Percentiles rank a stretch among this genome's conserved stretches.
Conservation (phyloP, 2,888 invertebrate species). For the Phortica okadai region DNA sequence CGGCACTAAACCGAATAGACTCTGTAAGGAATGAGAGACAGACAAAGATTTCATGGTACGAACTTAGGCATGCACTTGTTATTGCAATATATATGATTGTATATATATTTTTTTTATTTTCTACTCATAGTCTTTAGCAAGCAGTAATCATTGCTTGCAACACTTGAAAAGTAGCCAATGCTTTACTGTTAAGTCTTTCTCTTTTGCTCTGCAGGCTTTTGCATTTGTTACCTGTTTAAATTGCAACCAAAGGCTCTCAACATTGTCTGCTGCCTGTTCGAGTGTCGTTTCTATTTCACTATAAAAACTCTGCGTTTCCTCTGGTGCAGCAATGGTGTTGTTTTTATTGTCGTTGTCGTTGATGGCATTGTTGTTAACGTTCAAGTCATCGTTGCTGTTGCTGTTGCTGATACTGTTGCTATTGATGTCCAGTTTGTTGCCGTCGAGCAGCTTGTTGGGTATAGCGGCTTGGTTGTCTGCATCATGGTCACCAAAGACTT, state of each 20-base stretch:
- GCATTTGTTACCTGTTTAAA: slow-evolving; percentile 53
- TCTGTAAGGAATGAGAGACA: slow-evolving; percentile 5
- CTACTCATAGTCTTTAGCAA: neutral
- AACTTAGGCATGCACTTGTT: neutral
- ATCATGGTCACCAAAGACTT: slow-evolving; percentile 16
- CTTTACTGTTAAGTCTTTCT: neutral
- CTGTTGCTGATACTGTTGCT: neutral
- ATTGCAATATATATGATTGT: neutral
- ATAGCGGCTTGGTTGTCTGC: neutral
- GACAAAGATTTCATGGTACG: neutral
- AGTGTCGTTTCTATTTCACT: slow-evolving; percentile 55
- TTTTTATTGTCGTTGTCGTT: neutral
- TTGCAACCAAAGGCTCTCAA: slow-evolving; percentile 54
- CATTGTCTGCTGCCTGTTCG: slow-evolving; percentile 49
- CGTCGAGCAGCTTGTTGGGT: neutral
- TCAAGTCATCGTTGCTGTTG: neutral
- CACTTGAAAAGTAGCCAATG: neutral
- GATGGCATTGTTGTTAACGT: neutral
- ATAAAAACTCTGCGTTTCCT: slow-evolving; percentile 8
- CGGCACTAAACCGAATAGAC: slow-evolving; percentile 4
- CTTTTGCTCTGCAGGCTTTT: neutral
- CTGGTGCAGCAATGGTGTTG: neutral
- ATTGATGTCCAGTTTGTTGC: neutral
- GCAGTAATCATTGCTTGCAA: neutral
- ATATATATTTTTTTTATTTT: neutral